These are phyloP conservation scores for Phytoseiulus persimilis DNA, from an alignment of 2,888 invertebrate species.

Conservation along the genomic window DNA sequence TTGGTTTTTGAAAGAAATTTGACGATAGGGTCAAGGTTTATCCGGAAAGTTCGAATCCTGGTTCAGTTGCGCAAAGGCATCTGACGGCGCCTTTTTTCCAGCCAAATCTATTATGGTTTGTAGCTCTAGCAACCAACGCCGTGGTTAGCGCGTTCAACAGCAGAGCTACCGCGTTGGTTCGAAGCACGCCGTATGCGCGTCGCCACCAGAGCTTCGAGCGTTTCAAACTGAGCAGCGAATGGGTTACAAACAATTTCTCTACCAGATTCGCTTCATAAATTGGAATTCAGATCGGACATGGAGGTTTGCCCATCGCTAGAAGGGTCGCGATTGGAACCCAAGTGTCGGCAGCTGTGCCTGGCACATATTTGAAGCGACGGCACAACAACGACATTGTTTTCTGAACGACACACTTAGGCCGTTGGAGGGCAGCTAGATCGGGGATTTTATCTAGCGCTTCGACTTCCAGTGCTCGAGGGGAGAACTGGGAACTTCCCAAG, in stretches of 20 bases:
- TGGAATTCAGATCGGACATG: not conserved
- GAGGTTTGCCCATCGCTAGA: not conserved
- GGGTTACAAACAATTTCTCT: not conserved
- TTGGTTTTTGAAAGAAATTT: not conserved
- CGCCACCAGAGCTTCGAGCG: not conserved
- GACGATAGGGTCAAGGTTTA: constrained; percentile 5
- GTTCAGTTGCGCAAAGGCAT: not conserved
- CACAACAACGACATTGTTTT: not conserved
- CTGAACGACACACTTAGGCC: not conserved
- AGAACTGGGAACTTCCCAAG: not conserved
- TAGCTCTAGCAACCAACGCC: not conserved
- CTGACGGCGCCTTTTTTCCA: not conserved
- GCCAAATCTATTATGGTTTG: constrained; percentile 5
- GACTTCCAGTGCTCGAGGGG: not conserved
- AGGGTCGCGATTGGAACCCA: not conserved
- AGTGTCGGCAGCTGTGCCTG: not conserved
- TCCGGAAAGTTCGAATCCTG: not conserved
- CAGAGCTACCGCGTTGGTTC: not conserved
- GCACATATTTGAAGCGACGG: not conserved
- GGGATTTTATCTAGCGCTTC: not conserved
- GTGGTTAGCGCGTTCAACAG: not conserved
- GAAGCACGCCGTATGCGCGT: not conserved
- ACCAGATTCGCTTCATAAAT: not conserved
- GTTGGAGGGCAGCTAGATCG: not conserved
- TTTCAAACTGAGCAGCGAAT: not conserved